A percentile compares a stretch with the other conserved stretches of the same genome.
phyloP scores from a whole-genome alignment of 2,888 invertebrate species.

The Cheilosia pagana region DNA sequence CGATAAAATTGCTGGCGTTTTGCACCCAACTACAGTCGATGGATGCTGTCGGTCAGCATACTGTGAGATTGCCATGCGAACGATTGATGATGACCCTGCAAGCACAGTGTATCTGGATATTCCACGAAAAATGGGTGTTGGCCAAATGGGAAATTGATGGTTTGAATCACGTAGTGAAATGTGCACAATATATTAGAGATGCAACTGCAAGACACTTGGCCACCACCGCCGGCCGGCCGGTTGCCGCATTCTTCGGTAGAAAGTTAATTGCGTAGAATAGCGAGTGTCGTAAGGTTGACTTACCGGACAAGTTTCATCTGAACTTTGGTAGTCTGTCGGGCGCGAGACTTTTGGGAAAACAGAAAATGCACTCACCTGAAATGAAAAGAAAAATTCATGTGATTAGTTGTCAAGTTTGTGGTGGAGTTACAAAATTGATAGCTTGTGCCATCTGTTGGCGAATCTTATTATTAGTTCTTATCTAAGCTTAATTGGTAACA shows the following conservation, averaged over 20 bases:
- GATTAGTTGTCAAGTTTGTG: not conserved
- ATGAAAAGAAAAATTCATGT: constrained; percentile 9
- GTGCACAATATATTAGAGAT: constrained; percentile 19
- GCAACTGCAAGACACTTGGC: not conserved
- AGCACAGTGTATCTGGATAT: constrained; percentile 5
- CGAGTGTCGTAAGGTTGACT: constrained; percentile 57
- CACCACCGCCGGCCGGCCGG: not conserved
- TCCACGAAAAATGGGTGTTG: constrained; percentile 65
- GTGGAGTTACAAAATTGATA: too few relatives aligned
- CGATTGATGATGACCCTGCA: constrained; percentile 58
- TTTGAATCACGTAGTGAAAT: constrained; percentile 59
- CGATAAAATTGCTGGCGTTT: constrained; percentile 46
- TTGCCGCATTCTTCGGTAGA: constrained; percentile 65
- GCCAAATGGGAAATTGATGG: constrained; percentile 70
- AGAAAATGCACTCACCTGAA: constrained; percentile 38
- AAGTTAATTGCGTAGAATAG: constrained; percentile 63
- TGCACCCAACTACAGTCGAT: constrained; percentile 7
- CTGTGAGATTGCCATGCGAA: constrained; percentile 28
- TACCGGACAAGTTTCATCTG: constrained; percentile 30
- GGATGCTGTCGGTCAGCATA: constrained; percentile 1
- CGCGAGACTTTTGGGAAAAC: not conserved
- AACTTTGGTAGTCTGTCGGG: constrained; percentile 7
- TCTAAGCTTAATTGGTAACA: too few relatives aligned
- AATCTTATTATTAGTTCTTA: too few relatives aligned
- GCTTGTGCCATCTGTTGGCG: too few relatives aligned